Percentiles rank a stretch among this genome's conserved stretches.
Evolutionary conservation across 2,888 invertebrate genomes (phyloP).

Genomic region (Nomada goodeniana): DNA sequence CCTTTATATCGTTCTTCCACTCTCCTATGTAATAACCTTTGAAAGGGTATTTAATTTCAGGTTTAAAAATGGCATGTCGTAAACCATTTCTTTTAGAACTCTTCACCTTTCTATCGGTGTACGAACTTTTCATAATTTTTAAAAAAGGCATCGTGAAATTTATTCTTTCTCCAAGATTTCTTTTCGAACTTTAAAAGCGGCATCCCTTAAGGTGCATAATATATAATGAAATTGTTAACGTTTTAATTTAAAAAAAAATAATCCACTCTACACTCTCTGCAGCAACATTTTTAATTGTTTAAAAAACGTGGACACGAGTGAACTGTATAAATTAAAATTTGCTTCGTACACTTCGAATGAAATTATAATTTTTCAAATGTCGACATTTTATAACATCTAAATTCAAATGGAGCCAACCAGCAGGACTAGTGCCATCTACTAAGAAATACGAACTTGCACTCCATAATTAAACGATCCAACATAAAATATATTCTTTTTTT

Average conservation of each 20-base stretch:
- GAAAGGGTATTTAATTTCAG: conserved; percentile 80
- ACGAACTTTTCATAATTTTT: conserved; percentile 84
- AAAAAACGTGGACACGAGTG: neutral
- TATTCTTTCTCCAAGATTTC: neutral
- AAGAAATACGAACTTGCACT: neutral
- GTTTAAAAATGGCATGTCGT: conserved; percentile 86
- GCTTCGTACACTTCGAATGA: neutral
- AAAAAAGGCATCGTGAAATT: conserved; percentile 81
- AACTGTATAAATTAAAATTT: conserved; percentile 4
- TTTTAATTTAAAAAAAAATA: neutral
- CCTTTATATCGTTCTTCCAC: conserved; percentile 86
- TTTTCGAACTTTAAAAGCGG: neutral
- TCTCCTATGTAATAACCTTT: conserved; percentile 86
- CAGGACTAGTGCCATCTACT: conserved; percentile 4
- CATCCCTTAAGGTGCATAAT: neutral
- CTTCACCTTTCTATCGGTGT: conserved; percentile 64
- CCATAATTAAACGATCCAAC: neutral
- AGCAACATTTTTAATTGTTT: neutral
- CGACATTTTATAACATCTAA: neutral
- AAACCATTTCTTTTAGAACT: conserved; percentile 85
- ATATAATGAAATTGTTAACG: neutral
- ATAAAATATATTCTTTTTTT: neutral
- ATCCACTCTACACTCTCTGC: neutral
- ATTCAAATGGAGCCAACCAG: neutral
- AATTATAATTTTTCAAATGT: conserved; percentile 9